These are phyloP conservation scores for Datnioides undecimradiatus DNA, from an alignment of 2,113 vertebrate species.

Conservation along the genomic window DNA sequence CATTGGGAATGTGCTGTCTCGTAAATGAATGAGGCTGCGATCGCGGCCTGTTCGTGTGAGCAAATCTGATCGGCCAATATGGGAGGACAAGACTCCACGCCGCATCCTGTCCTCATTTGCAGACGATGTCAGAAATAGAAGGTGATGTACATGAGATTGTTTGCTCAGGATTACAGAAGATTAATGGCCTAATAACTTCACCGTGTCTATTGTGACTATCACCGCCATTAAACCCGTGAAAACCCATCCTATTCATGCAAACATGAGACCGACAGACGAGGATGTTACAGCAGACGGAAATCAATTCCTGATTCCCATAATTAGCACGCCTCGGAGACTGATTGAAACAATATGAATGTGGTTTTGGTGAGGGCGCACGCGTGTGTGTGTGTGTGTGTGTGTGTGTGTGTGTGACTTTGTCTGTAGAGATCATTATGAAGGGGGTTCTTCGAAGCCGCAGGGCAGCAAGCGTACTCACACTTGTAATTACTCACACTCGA, in stretches of 20 bases:
- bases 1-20: conserved; percentile 8
- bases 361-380: conserved; percentile 12
- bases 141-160: background rate
- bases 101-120: conserved; percentile 45
- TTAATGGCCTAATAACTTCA: conserved; percentile 47
- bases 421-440: conserved; percentile 54
- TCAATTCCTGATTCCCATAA: conserved; percentile 55
- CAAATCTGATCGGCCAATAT: conserved; percentile 28
- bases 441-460: conserved; percentile 38
- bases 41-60: background rate
- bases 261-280: conserved; percentile 16
- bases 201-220: conserved; percentile 27
- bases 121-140: conserved; percentile 26
- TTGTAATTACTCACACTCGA: conserved; percentile 71
- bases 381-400: conserved; percentile 1
- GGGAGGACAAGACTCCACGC: background rate
- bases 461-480: conserved; percentile 60
- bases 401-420: conserved; percentile 10
- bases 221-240: conserved; percentile 18
- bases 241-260: conserved; percentile 38
- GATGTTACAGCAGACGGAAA: conserved; percentile 45
- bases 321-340: conserved; percentile 40
- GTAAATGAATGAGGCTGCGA: conserved; percentile 11
- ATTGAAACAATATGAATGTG: conserved; percentile 45
- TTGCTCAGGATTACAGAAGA: conserved; percentile 30